Conservation (phyloP, 2,888 invertebrate species). For the Aplocera efformata region DNA sequence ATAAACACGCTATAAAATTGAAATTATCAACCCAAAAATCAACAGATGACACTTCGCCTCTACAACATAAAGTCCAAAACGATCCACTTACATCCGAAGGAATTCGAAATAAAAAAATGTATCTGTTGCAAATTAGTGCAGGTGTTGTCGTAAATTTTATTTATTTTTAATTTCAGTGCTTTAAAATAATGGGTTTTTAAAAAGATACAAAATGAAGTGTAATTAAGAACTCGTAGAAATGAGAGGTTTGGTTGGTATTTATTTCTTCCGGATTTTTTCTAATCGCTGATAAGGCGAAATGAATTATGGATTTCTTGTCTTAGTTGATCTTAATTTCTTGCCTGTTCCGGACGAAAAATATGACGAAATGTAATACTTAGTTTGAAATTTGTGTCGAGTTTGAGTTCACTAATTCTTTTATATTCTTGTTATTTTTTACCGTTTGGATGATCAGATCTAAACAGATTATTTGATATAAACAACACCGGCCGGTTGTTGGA, state of each 20-base stretch:
- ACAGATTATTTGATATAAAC: too few relatives aligned
- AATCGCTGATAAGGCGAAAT: too few relatives aligned
- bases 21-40: slow-evolving; percentile 21
- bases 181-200: slow-evolving; percentile 14
- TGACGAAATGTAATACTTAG: too few relatives aligned
- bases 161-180: slow-evolving; percentile 12
- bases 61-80: slow-evolving; percentile 9
- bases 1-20: slow-evolving; percentile 27
- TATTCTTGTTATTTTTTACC: too few relatives aligned
- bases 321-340: too few relatives aligned
- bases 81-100: slow-evolving; percentile 1
- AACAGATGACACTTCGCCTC: slow-evolving; percentile 8
- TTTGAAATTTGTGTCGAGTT: too few relatives aligned
- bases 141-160: slow-evolving; percentile 16
- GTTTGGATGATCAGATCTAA: too few relatives aligned
- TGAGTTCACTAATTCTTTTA: too few relatives aligned
- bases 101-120: slow-evolving; percentile 7
- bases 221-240: not conserved
- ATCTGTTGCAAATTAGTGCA: slow-evolving; percentile 19
- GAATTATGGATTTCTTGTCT: too few relatives aligned
- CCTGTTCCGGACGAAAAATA: too few relatives aligned
- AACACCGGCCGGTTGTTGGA: too few relatives aligned
- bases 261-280: slow-evolving; percentile 5
- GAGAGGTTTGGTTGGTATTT: slow-evolving; percentile 1
- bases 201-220: slow-evolving; percentile 5